phyloP scores from a whole-genome alignment of 2,113 vertebrate species.

The Tyto alba region DNA sequence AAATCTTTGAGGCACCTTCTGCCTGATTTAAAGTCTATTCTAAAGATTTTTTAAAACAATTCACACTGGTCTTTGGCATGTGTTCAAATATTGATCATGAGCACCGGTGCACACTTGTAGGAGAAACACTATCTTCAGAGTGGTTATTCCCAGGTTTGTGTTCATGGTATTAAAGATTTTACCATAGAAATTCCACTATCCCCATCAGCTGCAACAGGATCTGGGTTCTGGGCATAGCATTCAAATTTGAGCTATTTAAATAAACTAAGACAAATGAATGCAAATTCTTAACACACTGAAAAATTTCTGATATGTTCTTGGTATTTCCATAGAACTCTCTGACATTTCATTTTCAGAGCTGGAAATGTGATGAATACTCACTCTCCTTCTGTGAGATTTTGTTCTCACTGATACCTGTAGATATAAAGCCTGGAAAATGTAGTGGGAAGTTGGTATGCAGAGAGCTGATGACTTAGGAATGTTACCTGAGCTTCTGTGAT shows the following conservation, averaged over 20 bases:
- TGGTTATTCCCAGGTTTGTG: not conserved
- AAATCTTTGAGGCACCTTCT: not conserved
- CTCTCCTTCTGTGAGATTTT: not conserved
- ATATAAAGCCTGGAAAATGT: not conserved
- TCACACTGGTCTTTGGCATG: not conserved
- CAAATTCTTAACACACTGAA: not conserved
- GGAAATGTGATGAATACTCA: not conserved
- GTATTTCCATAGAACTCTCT: not conserved
- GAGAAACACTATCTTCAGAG: not conserved
- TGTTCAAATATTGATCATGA: not conserved
- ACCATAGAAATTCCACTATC: not conserved
- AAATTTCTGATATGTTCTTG: not conserved
- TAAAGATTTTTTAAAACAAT: not conserved
- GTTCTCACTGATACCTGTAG: not conserved
- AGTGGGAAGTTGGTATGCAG: not conserved
- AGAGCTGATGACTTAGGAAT: not conserved
- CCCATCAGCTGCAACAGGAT: not conserved
- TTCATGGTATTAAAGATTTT: not conserved
- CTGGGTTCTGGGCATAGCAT: not conserved
- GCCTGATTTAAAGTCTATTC: not conserved
- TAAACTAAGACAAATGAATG: not conserved
- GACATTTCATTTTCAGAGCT: constrained; percentile 1
- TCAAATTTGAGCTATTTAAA: not conserved
- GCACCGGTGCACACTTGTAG: not conserved
- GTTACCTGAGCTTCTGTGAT: not conserved